A percentile compares a stretch with the other conserved stretches of the same genome.
phyloP scores from a whole-genome alignment of 2,888 invertebrate genomes.

The Timema podura region DNA sequence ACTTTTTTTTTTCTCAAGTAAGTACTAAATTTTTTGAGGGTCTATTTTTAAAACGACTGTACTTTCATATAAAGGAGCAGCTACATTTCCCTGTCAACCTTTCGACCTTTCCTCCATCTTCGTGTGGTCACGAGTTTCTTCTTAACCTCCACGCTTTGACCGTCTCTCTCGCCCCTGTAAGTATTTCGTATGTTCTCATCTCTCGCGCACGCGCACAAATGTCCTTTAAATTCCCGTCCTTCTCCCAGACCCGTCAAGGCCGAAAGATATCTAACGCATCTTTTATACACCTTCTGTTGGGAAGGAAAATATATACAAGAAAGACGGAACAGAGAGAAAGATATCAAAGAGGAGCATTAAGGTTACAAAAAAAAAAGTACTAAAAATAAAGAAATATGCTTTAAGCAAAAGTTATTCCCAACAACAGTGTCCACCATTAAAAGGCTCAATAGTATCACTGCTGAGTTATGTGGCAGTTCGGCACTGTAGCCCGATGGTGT shows the following conservation, averaged over 20 bases:
- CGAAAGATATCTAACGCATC: background rate
- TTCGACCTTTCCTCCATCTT: constrained; percentile 21
- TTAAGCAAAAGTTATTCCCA: background rate
- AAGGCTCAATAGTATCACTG: constrained; percentile 3
- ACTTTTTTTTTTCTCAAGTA: no score
- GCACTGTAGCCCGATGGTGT: background rate
- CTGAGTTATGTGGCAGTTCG: constrained; percentile 13
- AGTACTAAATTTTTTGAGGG: no score
- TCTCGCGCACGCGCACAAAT: background rate
- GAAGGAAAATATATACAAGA: background rate
- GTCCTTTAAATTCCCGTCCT: background rate
- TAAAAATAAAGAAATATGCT: background rate
- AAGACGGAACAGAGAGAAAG: constrained; percentile 9
- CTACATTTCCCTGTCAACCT: constrained; percentile 23
- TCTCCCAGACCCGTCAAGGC: background rate
- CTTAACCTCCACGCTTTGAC: constrained; percentile 4
- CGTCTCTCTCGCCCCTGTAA: no score
- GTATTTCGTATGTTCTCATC: background rate
- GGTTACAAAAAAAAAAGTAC: background rate
- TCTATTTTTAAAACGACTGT: no score
- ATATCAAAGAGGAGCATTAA: background rate
- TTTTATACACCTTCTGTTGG: background rate
- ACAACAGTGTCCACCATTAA: constrained; percentile 10
- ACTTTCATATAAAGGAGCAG: constrained; percentile 18
- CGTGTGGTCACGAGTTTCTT: constrained; percentile 15